Evolutionary conservation across 1,140 invertebrate species (phyloP), one percentile per base, ranked within the genome.

Genomic region (Trachymyrmex cornetzi): DNA sequence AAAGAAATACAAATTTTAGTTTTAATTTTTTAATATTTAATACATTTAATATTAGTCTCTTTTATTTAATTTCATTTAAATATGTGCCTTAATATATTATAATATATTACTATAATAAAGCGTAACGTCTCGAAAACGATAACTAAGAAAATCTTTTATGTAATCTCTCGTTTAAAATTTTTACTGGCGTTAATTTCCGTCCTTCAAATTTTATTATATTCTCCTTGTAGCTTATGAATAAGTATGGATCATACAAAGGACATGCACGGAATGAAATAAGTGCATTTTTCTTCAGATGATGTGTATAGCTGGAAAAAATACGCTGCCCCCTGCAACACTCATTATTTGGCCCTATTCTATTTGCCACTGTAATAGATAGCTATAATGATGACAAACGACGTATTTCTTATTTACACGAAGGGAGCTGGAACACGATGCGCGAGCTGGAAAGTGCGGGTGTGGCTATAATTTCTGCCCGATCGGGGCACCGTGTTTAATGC

Each of bases 391-490:
- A 84, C 80, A 75, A 84, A 84, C 44, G 84, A 81, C 48, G 30
- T 34, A 66, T 85, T 80, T 77, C 72, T 85, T 85, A 77, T 85
- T 85, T 85, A 85, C 48, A 75, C 67, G 55, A 19, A 75, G 53
- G 66, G 66, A 61, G 30, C n/a, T n/a, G n/a, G n/a, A n/a, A 12
- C 30, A 14, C 0, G 3, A 48, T 14, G 24, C 22, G 34, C 14
- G 67, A 55, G 66, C 38, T 44, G 27, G 64, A 61, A 77, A 69
- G 38, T 87, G 89, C 89, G 91, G 91, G 89, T 90, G 91, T 75
- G 87, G 81, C 84, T 82, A 87, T 86, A 93, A 93, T 93, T 93
- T 92, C 82, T 89, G 90, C 84, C 64, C 72, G 81, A 86, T 88
- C 87, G 82, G 69, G 87, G 77, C 80, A 87, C 77, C 75, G 66